Conservation (phyloP, 2,797 vertebrate species). For the Podargus strigoides region DNA sequence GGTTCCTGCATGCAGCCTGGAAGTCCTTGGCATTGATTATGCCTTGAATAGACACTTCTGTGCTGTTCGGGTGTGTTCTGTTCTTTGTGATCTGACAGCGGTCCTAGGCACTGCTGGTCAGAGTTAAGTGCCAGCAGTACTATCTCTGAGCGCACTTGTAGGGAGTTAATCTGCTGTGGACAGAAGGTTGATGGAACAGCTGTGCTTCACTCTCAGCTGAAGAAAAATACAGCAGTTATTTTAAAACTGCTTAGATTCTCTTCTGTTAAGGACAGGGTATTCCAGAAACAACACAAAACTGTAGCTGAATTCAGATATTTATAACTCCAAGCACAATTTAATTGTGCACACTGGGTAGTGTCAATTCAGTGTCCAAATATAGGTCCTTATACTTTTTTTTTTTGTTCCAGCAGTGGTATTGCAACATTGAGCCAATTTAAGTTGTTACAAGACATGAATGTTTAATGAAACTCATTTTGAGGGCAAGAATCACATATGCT, state of each 20-base stretch:
- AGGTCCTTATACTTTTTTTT: not conserved
- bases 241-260: slow-evolving; percentile 2
- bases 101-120: not conserved
- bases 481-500: not conserved
- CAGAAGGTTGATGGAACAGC: not conserved
- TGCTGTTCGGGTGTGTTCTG: not conserved
- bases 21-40: not conserved
- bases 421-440: not conserved
- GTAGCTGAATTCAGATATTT: slow-evolving; percentile 12
- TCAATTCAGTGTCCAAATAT: slow-evolving; percentile 26
- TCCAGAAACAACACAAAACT: slow-evolving; percentile 15
- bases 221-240: not conserved
- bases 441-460: not conserved
- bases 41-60: not conserved
- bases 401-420: not conserved
- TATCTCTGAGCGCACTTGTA: not conserved
- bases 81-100: not conserved
- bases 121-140: not conserved
- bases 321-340: slow-evolving; percentile 12
- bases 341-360: not conserved
- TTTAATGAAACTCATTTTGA: not conserved
- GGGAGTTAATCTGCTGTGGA: not conserved
- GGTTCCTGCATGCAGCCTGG: not conserved
- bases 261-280: not conserved
- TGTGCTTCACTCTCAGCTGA: not conserved